Conservation (phyloP, 2,113 vertebrate species). For the Gadus chalcogrammus region DNA sequence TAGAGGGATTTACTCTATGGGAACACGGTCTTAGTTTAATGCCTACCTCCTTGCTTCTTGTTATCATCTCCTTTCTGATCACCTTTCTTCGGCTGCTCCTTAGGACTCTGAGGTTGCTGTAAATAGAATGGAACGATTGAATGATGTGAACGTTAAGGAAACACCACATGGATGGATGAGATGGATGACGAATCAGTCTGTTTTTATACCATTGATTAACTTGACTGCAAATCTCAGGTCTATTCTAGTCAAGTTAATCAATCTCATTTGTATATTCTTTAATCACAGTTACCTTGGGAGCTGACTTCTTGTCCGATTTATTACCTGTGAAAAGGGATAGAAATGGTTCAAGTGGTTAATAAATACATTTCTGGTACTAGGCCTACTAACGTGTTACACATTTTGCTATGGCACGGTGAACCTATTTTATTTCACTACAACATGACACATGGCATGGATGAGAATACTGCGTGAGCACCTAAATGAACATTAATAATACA, state of each 20-base stretch:
- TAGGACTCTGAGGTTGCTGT: conserved; percentile 77
- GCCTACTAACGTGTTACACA: too few relatives aligned
- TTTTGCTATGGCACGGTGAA: too few relatives aligned
- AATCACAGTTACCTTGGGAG: conserved; percentile 68
- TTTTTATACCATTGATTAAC: neutral
- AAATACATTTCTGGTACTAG: too few relatives aligned
- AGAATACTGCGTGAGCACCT: too few relatives aligned
- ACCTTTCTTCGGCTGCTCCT: conserved; percentile 79
- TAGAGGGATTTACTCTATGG: neutral
- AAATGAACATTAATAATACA: neutral
- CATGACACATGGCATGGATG: too few relatives aligned
- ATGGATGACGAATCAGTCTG: neutral
- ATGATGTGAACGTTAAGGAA: too few relatives aligned
- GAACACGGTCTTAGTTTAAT: conserved; percentile 21
- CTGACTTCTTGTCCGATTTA: conserved; percentile 79
- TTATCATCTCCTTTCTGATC: conserved; percentile 80
- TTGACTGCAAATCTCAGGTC: neutral
- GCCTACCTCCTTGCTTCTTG: conserved; percentile 82
- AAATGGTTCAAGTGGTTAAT: neutral
- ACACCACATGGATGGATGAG: neutral
- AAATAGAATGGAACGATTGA: conserved; percentile 2
- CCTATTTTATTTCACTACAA: too few relatives aligned
- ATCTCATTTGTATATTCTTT: neutral
- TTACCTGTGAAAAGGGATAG: conserved; percentile 64
- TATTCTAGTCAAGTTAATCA: neutral